Conservation (phyloP, 1,140 invertebrate species). For the Carposina sasakii region DNA sequence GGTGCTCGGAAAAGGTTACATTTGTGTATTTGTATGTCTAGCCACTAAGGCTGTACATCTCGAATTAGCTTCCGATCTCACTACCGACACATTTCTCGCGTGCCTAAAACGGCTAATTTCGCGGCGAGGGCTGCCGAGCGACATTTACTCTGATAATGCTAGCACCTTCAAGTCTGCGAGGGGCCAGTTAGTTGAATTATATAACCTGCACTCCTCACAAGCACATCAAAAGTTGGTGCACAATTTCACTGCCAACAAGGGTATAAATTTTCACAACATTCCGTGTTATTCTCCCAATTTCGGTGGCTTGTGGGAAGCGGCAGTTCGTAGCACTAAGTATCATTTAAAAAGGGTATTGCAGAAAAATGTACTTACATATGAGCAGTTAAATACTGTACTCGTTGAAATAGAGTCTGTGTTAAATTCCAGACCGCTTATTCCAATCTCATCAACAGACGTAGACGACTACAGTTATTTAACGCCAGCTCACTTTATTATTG, state of each 20-base stretch:
- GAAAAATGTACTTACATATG: constrained; percentile 23
- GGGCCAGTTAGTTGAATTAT: background rate
- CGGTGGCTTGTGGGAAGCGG: constrained; percentile 22
- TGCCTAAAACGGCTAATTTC: background rate
- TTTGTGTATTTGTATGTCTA: background rate
- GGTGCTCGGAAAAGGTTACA: background rate
- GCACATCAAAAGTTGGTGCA: background rate
- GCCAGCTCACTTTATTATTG: background rate
- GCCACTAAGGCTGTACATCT: too few relatives aligned
- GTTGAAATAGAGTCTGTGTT: constrained; percentile 34
- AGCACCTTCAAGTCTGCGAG: background rate
- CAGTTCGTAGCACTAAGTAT: constrained; percentile 32
- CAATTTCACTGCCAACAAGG: background rate
- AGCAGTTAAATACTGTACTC: constrained; percentile 32
- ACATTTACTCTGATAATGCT: background rate
- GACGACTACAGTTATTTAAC: background rate
- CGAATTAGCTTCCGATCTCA: background rate
- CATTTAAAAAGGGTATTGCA: constrained; percentile 23
- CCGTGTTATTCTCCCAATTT: constrained; percentile 1
- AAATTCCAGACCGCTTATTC: constrained; percentile 30
- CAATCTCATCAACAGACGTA: background rate
- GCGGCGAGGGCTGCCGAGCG: background rate
- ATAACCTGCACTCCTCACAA: background rate
- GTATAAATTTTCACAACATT: constrained; percentile 2
- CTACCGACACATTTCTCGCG: background rate